Conservation (phyloP, 2,888 invertebrate species). For the Leucophora obtusa region DNA sequence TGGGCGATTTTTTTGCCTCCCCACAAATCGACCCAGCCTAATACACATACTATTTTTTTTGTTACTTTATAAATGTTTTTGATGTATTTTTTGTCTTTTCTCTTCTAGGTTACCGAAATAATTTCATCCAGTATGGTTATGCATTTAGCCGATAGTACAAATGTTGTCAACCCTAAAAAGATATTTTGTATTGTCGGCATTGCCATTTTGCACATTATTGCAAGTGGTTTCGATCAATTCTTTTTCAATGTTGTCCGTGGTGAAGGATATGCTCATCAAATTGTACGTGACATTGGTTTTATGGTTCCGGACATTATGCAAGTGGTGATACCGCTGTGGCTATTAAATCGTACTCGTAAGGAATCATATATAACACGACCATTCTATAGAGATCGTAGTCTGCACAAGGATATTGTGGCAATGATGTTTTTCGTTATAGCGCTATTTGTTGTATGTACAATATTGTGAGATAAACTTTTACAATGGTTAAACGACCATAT, state of each 20-base stretch:
- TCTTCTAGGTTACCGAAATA: slow-evolving; percentile 81
- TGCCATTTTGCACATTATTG: slow-evolving; percentile 82
- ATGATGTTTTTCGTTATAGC: slow-evolving; percentile 77
- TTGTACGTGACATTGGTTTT: slow-evolving; percentile 83
- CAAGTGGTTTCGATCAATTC: slow-evolving; percentile 84
- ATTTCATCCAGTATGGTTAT: slow-evolving; percentile 82
- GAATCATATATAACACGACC: slow-evolving; percentile 77
- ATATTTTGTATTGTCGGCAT: slow-evolving; percentile 82
- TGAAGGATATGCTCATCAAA: slow-evolving; percentile 84
- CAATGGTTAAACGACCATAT: slow-evolving; percentile 67
- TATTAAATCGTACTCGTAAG: slow-evolving; percentile 77
- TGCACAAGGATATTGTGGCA: slow-evolving; percentile 77
- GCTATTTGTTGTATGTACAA: slow-evolving; percentile 77
- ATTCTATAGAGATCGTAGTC: slow-evolving; percentile 76
- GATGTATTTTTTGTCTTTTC: too few relatives aligned
- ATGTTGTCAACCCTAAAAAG: slow-evolving; percentile 80
- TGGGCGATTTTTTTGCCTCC: too few relatives aligned
- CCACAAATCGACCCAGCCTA: too few relatives aligned
- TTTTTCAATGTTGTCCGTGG: slow-evolving; percentile 82
- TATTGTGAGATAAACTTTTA: slow-evolving; percentile 76
- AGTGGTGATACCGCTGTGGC: slow-evolving; percentile 81
- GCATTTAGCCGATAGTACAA: slow-evolving; percentile 80
- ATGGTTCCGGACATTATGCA: slow-evolving; percentile 85
- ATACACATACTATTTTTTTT: too few relatives aligned
- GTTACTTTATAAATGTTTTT: too few relatives aligned